Base-by-base conservation (phyloP, 2,888 invertebrate species). In the Acronicta aceris region DNA sequence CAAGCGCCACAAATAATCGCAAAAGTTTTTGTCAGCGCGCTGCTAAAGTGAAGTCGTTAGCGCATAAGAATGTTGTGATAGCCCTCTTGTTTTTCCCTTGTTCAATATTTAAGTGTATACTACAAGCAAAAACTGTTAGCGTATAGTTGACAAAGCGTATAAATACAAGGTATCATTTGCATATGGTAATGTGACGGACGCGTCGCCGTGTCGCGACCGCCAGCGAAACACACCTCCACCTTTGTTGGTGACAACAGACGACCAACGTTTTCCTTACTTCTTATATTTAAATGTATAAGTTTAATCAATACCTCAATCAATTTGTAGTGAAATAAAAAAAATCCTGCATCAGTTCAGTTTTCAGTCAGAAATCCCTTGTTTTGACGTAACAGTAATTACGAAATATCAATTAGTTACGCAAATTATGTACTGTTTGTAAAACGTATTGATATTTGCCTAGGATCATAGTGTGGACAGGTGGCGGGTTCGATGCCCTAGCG, bases 401-500 rank as follows among this genome's bases (percentile, higher is more conserved):
- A 9, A 45, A 45, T 47, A 38, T 17, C 41, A 66, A 59, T 61
- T 47, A 50, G 52, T 7, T 41, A n/a, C 43, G 27, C 55, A 47
- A 56, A 51, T 71, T 43, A 45, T 42, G 56, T 33, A 45, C 25
- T 7, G 30, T 55, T 25, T 33, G 33, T 61, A 33, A 16, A 60
- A 38, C 27, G 21, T 61, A 62, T 61, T 55, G 57, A 66, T 76
- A 69, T 76, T 79, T 72, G 71, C 79, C 77, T 83, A 84, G 81
- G 79, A 79, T 76, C 74, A 81, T 78, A 76, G 71, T 63, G 70
- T 63, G 79, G 83, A 84, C 91, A 91, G 90, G 91, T 92, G 91
- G 81, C 81, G 84, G 84, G 92, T 89, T 91, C 92, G 91, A 83
- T 83, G 93, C 72, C 93, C 93, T 87, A 78, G 81, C 78, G 80